These are phyloP conservation scores for Anastrepha obliqua DNA, from an alignment of 1,140 invertebrate genomes.

Conservation along the genomic window DNA sequence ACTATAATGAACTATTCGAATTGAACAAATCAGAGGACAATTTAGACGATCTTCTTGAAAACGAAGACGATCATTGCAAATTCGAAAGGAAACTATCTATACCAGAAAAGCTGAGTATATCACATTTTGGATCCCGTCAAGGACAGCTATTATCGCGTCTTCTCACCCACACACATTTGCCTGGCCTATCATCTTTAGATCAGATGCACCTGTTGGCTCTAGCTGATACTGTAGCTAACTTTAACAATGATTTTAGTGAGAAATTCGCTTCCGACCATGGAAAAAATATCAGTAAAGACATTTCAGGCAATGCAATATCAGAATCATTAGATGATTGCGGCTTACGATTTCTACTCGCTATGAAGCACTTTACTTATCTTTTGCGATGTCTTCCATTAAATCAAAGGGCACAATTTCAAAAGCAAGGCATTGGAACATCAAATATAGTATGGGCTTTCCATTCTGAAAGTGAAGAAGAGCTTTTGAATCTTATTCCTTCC, in stretches of 20 bases:
- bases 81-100: constrained; percentile 81
- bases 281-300: constrained; percentile 83
- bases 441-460: constrained; percentile 99
- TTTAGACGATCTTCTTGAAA: constrained; percentile 86
- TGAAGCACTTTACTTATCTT: constrained; percentile 99
- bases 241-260: constrained; percentile 90
- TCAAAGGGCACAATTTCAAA: constrained; percentile 90
- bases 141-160: constrained; percentile 87
- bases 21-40: constrained; percentile 86
- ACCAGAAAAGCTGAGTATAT: constrained; percentile 83
- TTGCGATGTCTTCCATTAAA: constrained; percentile 90
- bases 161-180: constrained; percentile 96
- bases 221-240: constrained; percentile 97
- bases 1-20: constrained; percentile 92
- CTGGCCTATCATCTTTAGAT: constrained; percentile 96
- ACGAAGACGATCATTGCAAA: constrained; percentile 79
- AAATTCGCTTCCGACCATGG: constrained; percentile 86
- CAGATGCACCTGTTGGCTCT: constrained; percentile 99
- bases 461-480: constrained; percentile 97
- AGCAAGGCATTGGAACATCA: constrained; percentile 91
- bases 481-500: constrained; percentile 92
- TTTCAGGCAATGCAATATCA: constrained; percentile 77
- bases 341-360: constrained; percentile 94
- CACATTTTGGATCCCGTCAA: constrained; percentile 89
- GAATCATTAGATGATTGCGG: constrained; percentile 98